Evolutionary conservation across 2,888 invertebrate genomes (phyloP), one percentile per base, ranked within the genome.

Genomic region (Polyommatus icarus): DNA sequence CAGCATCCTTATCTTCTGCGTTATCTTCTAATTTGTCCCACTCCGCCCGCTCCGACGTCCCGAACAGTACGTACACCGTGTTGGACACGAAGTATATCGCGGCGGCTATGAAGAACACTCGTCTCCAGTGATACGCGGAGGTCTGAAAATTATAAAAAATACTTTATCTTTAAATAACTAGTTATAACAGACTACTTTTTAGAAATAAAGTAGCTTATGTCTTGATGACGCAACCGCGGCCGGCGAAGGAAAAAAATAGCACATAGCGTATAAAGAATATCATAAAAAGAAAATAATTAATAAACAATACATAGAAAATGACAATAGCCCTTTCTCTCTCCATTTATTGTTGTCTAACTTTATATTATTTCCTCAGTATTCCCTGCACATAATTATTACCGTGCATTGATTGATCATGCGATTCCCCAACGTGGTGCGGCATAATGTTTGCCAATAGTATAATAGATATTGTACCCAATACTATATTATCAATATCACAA

Each of bases 41-140:
- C 0, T 95, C 91, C 80, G 97, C 97, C 1, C 95, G 91, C 78
- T 95, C 95, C 0, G 95, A 96, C 7, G 95, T 95, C 2, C 96
- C 97, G 77, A 96, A 96, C 8, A 96, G 84, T 0, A 97, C 87
- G 85, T 96, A 98, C 50, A 96, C 87, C 0, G 96, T 86, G 83
- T 96, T 96, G 3, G 96, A 95, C 8, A 95, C 83, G 29, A 97
- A 89, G 83, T 97, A 97, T 29, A 97, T 88, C 0, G 92, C 95
- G 1, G 96, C 95, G 0, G 97, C 94, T 32, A 97, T 91, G 83
- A 96, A 96, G 90, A 97, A 98, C 1, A 97, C 96, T 76, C 95
- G 93, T 78, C 95, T 94, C 98, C 98, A 98, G 81, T 96, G 95
- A 29, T 86, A 82, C 76, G 94, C 94, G 83, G 95, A 92, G 72